Evolutionary conservation across 2,888 invertebrate genomes (phyloP).

Genomic region (Rhingia campestris): DNA sequence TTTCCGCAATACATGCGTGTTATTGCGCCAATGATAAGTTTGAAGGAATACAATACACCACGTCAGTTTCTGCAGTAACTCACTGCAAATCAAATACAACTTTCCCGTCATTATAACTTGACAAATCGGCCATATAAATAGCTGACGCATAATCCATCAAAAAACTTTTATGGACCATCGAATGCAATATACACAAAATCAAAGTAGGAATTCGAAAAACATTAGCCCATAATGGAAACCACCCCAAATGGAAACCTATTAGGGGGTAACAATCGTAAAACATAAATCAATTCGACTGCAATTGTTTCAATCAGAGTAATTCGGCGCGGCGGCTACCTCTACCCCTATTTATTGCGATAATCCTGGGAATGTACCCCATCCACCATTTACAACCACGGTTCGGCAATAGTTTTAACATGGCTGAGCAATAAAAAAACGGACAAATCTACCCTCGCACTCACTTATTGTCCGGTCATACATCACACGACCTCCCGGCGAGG

Average conservation of each 20-base stretch:
- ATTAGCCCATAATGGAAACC: slow-evolving; percentile 19
- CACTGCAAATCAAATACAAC: too few species aligned
- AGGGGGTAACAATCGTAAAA: slow-evolving; percentile 15
- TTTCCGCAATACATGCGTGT: too few species aligned
- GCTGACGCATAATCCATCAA: slow-evolving; percentile 21
- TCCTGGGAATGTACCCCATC: neutral
- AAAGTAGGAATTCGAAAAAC: slow-evolving; percentile 38
- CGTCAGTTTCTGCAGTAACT: slow-evolving; percentile 8
- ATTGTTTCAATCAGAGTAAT: slow-evolving; percentile 35
- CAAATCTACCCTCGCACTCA: neutral
- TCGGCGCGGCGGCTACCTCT: neutral
- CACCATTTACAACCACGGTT: neutral
- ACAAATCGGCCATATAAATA: neutral
- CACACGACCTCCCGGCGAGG: slow-evolving; percentile 8
- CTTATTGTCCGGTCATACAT: neutral
- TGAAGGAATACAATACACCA: slow-evolving; percentile 3
- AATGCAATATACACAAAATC: slow-evolving; percentile 19
- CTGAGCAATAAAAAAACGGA: slow-evolving; percentile 27
- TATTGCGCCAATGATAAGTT: neutral
- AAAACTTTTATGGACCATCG: slow-evolving; percentile 20
- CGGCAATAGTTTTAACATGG: slow-evolving; percentile 10
- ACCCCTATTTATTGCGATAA: slow-evolving; percentile 17
- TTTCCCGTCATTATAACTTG: too few species aligned
- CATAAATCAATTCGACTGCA: slow-evolving; percentile 61
- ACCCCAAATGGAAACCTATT: slow-evolving; percentile 31